Base-by-base conservation (phyloP, 2,888 invertebrate species). In the Camponotus fellah region DNA sequence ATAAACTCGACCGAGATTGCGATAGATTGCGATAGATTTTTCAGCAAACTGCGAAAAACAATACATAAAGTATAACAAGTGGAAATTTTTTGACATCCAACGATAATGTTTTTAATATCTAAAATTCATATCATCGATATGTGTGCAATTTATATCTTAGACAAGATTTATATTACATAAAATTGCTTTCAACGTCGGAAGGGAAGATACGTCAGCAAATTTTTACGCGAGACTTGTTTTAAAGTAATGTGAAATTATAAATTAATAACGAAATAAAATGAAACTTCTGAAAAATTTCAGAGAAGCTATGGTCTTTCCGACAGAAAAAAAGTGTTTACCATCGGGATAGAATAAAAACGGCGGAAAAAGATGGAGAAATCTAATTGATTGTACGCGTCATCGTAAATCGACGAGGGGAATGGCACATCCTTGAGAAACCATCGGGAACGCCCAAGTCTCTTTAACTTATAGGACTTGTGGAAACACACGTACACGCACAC, bases 261-360 rank as follows among this genome's bases (percentile, higher is more conserved):
- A 88, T 90, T 80, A 77, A 71, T 89, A 89, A 89, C 82, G 86
- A 85, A 87, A 85, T 80, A 40, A 75, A 85, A 82, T 75, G 80
- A 81, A 87, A 85, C 81, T 89, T 82, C 46, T 72, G 69, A 32
- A 32, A 43, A 62, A 60, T 60, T 90, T 83, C 79, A 76, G 65
- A 40, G n/a, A 62, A 40, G 40, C 46, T 71, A 34, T 14, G 53
- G 8, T 40, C 21, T 14, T 10, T 49, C 21, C 21, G 26, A 17
- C 1, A 17, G 12, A 3, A 76, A 12, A 66, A 53, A 66, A 66
- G 53, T 26, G 53, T 21, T 76, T 37, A 17, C 37, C 21, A 49
- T 65, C 53, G 37, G 37, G 49, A 66, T 66, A 53, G 17, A 53
- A 40, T 53, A 66, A 49, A 65, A 53, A 65, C 37, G 66, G 3